Evolutionary conservation across 2,888 invertebrate species (phyloP).

Genomic region (Macropis europaea): DNA sequence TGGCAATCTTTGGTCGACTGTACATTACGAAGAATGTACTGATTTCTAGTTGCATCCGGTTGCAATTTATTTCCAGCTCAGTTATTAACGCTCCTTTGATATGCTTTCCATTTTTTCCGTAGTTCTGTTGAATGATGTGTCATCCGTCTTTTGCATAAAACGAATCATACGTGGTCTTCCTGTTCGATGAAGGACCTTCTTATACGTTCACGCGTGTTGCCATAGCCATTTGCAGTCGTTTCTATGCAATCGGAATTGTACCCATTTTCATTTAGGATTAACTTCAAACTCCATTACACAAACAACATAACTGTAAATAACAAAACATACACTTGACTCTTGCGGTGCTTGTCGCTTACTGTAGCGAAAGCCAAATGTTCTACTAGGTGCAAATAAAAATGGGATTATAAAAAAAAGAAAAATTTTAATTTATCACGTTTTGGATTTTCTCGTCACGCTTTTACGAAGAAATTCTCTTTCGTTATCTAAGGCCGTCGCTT

Average conservation of each 20-base stretch:
- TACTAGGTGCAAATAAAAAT: no score
- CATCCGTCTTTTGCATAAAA: constrained; percentile 1
- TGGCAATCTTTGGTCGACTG: not conserved
- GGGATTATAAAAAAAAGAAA: no score
- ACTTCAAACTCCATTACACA: no score
- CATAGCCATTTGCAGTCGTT: not conserved
- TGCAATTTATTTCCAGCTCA: not conserved
- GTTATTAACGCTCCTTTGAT: not conserved
- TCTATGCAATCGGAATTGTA: not conserved
- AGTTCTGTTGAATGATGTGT: constrained; percentile 10
- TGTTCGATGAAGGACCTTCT: constrained; percentile 5
- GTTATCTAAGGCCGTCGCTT: not conserved
- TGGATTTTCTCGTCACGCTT: not conserved
- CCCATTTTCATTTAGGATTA: not conserved
- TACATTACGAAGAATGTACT: not conserved
- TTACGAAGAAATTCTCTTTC: not conserved
- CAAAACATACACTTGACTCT: no score
- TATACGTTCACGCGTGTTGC: not conserved
- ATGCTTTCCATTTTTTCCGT: not conserved
- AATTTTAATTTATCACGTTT: no score
- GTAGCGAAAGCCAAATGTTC: no score
- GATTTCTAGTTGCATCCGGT: constrained; percentile 25
- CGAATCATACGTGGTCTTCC: constrained; percentile 4
- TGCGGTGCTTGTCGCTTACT: no score
- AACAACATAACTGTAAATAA: no score